These are phyloP conservation scores for Cephonodes hylas DNA, from an alignment of 2,888 invertebrate species.

Conservation along the genomic window DNA sequence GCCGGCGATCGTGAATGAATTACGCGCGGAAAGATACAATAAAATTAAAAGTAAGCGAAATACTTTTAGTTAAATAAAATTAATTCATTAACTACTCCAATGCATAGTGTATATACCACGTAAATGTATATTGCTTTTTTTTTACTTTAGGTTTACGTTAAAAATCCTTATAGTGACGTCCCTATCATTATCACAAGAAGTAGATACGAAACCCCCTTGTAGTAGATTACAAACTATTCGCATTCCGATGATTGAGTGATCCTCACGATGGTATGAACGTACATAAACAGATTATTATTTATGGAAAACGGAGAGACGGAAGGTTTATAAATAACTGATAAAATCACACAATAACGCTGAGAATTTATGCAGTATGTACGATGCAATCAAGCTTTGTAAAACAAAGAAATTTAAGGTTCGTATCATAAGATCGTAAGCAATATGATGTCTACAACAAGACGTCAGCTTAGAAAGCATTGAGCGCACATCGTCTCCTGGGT, in stretches of 20 bases:
- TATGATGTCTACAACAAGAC: slow-evolving; percentile 41
- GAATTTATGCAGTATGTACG: neutral
- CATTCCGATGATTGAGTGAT: neutral
- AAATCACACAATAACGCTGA: neutral
- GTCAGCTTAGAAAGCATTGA: slow-evolving; percentile 53
- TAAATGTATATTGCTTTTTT: too few relatives aligned
- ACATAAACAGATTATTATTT: neutral
- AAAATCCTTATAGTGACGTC: too few relatives aligned
- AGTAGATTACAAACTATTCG: neutral
- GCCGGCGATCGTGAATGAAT: slow-evolving; percentile 32
- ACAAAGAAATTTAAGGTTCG: slow-evolving; percentile 30
- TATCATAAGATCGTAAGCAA: slow-evolving; percentile 43
- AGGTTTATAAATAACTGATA: neutral
- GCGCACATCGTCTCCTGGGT: slow-evolving; percentile 56
- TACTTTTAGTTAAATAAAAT: neutral
- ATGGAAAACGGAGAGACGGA: neutral
- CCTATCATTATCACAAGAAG: too few relatives aligned
- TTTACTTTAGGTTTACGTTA: too few relatives aligned
- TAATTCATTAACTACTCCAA: neutral
- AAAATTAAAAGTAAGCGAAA: neutral
- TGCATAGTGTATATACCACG: too few relatives aligned
- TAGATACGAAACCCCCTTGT: too few relatives aligned
- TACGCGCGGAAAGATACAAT: slow-evolving; percentile 7
- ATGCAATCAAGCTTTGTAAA: slow-evolving; percentile 28
- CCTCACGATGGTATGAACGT: neutral